phyloP scores from a whole-genome alignment of 2,888 invertebrate genomes.

The Drosophila ochracea region DNA sequence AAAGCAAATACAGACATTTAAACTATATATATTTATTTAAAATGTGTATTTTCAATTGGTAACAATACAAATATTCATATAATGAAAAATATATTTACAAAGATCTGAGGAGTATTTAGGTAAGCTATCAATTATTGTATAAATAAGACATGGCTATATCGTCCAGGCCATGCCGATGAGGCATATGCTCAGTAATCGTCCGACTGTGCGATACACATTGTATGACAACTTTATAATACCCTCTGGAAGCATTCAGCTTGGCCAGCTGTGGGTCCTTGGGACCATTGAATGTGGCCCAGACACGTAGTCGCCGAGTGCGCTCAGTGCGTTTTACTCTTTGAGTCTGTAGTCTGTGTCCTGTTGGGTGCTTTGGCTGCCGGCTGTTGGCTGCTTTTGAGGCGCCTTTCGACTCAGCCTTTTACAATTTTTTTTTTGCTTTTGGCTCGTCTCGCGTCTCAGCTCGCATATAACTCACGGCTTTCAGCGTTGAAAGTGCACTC shows the following conservation, averaged over 20 bases:
- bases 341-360: neutral
- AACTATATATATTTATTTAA: neutral
- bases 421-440: slow-evolving; percentile 8
- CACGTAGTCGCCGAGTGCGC: slow-evolving; percentile 39
- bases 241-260: neutral
- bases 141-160: neutral
- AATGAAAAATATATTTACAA: neutral
- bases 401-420: slow-evolving; percentile 14
- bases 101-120: neutral
- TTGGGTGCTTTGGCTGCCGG: slow-evolving; percentile 33
- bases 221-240: neutral
- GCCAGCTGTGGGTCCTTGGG: slow-evolving; percentile 17
- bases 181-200: neutral
- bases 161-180: neutral
- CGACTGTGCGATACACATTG: neutral
- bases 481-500: slow-evolving; percentile 69
- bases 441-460: slow-evolving; percentile 19
- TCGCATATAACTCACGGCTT: slow-evolving; percentile 67
- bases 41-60: neutral
- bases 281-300: slow-evolving; percentile 31
- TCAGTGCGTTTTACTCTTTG: slow-evolving; percentile 6
- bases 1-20: neutral
- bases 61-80: no score
- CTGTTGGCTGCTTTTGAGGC: slow-evolving; percentile 33
- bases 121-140: neutral